Base-by-base conservation (phyloP, 2,888 invertebrate species). In the Zaprionus bogoriensis region DNA sequence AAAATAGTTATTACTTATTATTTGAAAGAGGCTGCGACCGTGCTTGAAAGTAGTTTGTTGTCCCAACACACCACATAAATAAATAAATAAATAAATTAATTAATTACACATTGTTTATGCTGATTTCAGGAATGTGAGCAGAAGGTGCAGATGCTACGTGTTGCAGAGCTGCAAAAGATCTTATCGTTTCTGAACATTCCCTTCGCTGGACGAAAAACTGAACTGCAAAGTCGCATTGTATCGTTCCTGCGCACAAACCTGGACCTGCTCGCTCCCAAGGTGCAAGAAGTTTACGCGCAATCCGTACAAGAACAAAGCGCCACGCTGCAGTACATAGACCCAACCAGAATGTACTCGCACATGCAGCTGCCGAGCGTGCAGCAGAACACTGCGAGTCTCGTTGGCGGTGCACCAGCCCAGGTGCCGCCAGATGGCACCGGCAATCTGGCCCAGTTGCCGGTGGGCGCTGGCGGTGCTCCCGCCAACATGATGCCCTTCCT, bases 81-180 rank as follows among this genome's bases (percentile, higher is more conserved):
- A n/a, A n/a, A n/a, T n/a, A n/a, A n/a, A n/a, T n/a, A n/a, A n/a
- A n/a, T n/a, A n/a, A n/a, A n/a, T n/a, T n/a, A n/a, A n/a, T n/a
- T n/a, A n/a, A n/a, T n/a, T n/a, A n/a, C n/a, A n/a, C 3, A 22
- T 30, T 30, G 2, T 47, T 23, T 4, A 9, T 25, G 9, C 10
- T 36, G 5, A 9, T 78, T 85, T 2, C 46, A 90, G 90, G 90
- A 90, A 80, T 90, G 89, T 80, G 88, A 91, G 89, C 89, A 89
- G 75, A 91, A 89, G 89, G 77, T 91, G 84, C 87, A 87, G 78
- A 88, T 88, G 82, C 96, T 96, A 92, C 94, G 96, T 87, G 96
- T 96, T 82, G 95, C 95, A 90, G 96, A 96, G 91, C 94, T 97
- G 89, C 96, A 96, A 92, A 94, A 94, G 92, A 92, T 97, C 89